These are phyloP conservation scores for Lasioglossum lativentre DNA, from an alignment of 2,888 invertebrate genomes.

Conservation along the genomic window DNA sequence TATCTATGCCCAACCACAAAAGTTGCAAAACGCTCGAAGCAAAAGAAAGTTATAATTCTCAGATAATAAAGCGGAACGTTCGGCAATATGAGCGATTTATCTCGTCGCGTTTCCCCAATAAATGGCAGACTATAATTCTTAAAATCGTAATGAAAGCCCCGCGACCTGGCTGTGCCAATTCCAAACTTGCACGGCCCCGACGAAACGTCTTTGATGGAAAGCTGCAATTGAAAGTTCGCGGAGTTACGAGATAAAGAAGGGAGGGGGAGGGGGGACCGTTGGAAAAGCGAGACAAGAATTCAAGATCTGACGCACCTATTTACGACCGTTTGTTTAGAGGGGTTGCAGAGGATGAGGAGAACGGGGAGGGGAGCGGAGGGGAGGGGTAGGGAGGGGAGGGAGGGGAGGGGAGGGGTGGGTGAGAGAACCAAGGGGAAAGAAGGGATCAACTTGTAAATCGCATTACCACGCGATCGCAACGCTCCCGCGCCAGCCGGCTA, in stretches of 20 bases:
- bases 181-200: neutral
- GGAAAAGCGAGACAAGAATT: constrained; percentile 9
- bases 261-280: neutral
- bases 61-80: neutral
- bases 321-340: constrained; percentile 33
- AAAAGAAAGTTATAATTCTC: neutral
- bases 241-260: constrained; percentile 19
- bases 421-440: neutral
- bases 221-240: constrained; percentile 22
- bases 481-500: neutral
- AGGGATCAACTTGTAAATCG: constrained; percentile 45
- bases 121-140: constrained; percentile 4
- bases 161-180: neutral
- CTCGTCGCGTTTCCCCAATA: neutral
- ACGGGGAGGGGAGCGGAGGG: neutral
- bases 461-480: constrained; percentile 26
- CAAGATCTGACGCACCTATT: constrained; percentile 34
- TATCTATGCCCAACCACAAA: neutral
- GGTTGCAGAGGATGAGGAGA: neutral
- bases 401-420: neutral
- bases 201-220: constrained; percentile 26
- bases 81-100: neutral
- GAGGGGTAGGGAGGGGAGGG: neutral
- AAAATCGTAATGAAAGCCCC: neutral
- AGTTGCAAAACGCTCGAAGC: neutral